Evolutionary conservation across 2,888 invertebrate species (phyloP).

Genomic region (Euproctis similis): DNA sequence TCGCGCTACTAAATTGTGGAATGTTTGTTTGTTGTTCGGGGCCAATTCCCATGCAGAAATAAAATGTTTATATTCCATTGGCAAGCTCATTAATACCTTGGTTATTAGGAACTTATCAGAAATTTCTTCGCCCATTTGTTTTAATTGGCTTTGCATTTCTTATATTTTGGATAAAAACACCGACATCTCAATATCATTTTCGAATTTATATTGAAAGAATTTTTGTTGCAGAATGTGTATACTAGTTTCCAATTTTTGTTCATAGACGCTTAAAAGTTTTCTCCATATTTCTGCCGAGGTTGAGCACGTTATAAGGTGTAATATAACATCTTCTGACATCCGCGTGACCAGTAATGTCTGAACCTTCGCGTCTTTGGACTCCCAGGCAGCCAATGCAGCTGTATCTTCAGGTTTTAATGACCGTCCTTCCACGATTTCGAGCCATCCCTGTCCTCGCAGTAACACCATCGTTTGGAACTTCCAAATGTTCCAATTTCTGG

Average conservation of each 20-base stretch:
- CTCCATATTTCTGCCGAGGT: conserved; percentile 17
- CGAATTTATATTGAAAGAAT: conserved; percentile 17
- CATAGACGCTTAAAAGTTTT: conserved; percentile 20
- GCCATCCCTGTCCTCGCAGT: conserved; percentile 5
- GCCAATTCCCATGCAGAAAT: conserved; percentile 1
- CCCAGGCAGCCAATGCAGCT: not conserved
- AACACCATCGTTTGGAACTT: conserved; percentile 1
- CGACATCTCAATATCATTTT: conserved; percentile 3
- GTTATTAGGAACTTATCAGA: not conserved
- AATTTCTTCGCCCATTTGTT: not conserved
- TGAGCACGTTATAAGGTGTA: conserved; percentile 9
- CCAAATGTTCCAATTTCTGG: conserved; percentile 5
- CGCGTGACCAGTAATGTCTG: conserved; percentile 16
- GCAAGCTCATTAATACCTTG: not conserved
- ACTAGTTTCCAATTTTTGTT: conserved; percentile 28
- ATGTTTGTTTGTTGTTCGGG: not conserved
- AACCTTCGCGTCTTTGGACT: conserved; percentile 12
- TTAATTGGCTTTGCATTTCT: not conserved
- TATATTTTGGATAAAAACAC: not conserved
- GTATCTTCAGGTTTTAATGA: conserved; percentile 3
- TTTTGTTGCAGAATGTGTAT: conserved; percentile 28
- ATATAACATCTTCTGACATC: conserved; percentile 13
- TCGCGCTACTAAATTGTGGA: not conserved
- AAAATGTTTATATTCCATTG: conserved; percentile 1
- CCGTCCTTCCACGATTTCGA: conserved; percentile 1